A percentile compares a stretch with the other conserved stretches of the same genome.
Evolutionary conservation across 2,888 invertebrate genomes (phyloP).

Genomic region (Exocentrus adspersus): DNA sequence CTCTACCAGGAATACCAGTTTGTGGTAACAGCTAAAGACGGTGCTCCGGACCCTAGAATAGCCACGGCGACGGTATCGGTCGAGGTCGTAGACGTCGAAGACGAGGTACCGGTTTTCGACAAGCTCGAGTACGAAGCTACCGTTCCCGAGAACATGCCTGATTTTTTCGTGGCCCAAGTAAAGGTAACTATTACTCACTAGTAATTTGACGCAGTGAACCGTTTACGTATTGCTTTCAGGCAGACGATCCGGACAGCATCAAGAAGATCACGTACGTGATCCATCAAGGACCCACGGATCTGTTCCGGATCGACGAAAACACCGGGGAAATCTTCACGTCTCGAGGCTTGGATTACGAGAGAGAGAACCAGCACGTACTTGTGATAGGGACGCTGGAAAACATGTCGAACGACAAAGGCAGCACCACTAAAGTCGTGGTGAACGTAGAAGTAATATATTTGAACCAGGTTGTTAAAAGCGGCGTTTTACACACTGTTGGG

Average conservation of each 20-base stretch:
- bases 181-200: slow-evolving; percentile 65
- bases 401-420: slow-evolving; percentile 72
- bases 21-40: slow-evolving; percentile 89
- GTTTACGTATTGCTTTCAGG: too few species aligned
- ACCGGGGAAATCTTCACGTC: slow-evolving; percentile 82
- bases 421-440: slow-evolving; percentile 79
- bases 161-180: slow-evolving; percentile 81
- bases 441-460: slow-evolving; percentile 70
- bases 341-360: slow-evolving; percentile 82
- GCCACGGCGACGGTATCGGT: slow-evolving; percentile 90
- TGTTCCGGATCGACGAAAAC: slow-evolving; percentile 84
- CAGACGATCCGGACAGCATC: slow-evolving; percentile 83
- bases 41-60: slow-evolving; percentile 84
- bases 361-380: slow-evolving; percentile 76
- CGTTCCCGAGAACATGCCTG: slow-evolving; percentile 87
- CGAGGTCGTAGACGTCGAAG: slow-evolving; percentile 80
- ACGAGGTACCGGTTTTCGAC: slow-evolving; percentile 84
- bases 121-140: slow-evolving; percentile 78
- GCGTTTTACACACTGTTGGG: slow-evolving; percentile 25
- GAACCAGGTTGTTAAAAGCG: not conserved
- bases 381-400: slow-evolving; percentile 88
- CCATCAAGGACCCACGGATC: slow-evolving; percentile 80
- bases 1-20: slow-evolving; percentile 75
- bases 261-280: slow-evolving; percentile 86
- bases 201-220: too few species aligned